These are phyloP conservation scores for Cantharis rustica DNA, from an alignment of 2,888 invertebrate species.

Conservation along the genomic window DNA sequence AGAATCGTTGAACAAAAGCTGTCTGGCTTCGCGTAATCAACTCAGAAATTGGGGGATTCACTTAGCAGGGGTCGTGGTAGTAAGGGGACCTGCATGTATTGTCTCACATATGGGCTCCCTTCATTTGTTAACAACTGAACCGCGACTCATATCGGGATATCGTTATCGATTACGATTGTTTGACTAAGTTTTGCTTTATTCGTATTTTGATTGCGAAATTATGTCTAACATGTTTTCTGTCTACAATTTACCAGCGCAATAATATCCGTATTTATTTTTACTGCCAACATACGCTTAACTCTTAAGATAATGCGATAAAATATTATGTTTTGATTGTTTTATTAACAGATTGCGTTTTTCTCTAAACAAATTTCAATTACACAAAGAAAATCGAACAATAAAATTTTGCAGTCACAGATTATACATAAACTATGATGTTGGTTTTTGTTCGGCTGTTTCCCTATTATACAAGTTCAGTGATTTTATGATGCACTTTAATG, in stretches of 20 bases:
- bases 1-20: slow-evolving; percentile 43
- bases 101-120: slow-evolving; percentile 52
- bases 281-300: not conserved
- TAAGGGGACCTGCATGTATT: slow-evolving; percentile 37
- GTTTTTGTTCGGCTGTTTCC: not conserved
- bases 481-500: not conserved
- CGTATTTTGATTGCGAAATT: slow-evolving; percentile 23
- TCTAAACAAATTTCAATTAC: not conserved
- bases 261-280: not conserved
- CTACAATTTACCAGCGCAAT: not conserved
- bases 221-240: not conserved
- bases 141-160: slow-evolving; percentile 47
- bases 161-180: slow-evolving; percentile 51
- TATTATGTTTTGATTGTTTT: not conserved
- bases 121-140: slow-evolving; percentile 50
- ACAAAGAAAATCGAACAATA: not conserved
- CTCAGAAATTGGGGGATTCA: slow-evolving; percentile 55
- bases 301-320: not conserved
- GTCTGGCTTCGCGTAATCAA: slow-evolving; percentile 55
- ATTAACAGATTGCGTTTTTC: not conserved
- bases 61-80: slow-evolving; percentile 49
- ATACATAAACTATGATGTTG: not conserved
- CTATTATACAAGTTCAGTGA: not conserved
- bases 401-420: not conserved
- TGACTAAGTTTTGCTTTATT: slow-evolving; percentile 35